phyloP scores from a whole-genome alignment of 2,797 vertebrate species.

The Gila robusta region DNA sequence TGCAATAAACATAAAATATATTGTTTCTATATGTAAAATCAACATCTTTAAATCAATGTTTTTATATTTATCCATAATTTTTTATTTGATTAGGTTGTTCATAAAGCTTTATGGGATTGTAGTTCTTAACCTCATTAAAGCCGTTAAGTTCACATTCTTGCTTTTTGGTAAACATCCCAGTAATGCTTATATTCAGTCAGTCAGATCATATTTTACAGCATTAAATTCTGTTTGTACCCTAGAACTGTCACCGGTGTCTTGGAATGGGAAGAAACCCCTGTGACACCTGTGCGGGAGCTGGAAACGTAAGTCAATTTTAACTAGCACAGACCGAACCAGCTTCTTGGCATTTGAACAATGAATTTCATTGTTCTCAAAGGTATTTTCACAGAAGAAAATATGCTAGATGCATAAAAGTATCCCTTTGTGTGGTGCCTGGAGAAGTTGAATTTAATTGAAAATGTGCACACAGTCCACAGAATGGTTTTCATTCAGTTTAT shows the following conservation, averaged over 20 bases:
- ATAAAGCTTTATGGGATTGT: background rate
- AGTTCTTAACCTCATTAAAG: background rate
- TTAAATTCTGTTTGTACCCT: constrained; percentile 40
- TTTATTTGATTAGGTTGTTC: background rate
- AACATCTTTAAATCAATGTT: background rate
- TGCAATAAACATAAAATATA: background rate
- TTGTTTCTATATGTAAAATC: background rate
- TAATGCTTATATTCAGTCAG: background rate
- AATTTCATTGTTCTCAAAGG: background rate
- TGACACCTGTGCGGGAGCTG: constrained; percentile 74
- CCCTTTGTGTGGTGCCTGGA: background rate
- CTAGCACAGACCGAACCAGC: background rate
- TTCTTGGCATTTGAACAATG: background rate
- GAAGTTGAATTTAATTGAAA: background rate
- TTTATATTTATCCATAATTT: background rate
- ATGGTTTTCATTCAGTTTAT: background rate
- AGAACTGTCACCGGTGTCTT: constrained; percentile 78
- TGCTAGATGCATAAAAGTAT: background rate
- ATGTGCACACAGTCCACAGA: background rate
- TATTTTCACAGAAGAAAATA: background rate
- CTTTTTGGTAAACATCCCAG: background rate
- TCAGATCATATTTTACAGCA: background rate
- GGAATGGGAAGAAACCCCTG: constrained; percentile 77
- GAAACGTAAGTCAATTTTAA: constrained; percentile 74
- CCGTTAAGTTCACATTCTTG: background rate